A percentile compares a stretch with the other conserved stretches of the same genome.
Evolutionary conservation across 2,113 vertebrate genomes (phyloP).

Genomic region (Malurus elegans): DNA sequence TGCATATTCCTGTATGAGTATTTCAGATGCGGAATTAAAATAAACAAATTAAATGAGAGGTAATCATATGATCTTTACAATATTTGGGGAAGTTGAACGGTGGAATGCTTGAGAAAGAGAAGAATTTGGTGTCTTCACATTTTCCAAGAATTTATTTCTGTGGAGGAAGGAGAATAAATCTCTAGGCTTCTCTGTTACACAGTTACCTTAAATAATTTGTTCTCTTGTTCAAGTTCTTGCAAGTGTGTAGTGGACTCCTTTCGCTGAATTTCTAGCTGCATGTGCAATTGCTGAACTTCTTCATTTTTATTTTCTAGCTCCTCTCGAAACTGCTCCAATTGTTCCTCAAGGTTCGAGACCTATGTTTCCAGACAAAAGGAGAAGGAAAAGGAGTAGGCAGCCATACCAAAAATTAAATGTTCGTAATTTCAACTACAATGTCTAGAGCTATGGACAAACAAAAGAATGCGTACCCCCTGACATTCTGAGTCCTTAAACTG

Average conservation of each 20-base stretch:
- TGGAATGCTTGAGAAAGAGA: neutral
- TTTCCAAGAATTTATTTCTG: neutral
- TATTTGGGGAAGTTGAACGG: neutral
- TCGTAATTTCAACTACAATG: neutral
- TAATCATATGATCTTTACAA: neutral
- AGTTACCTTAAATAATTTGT: constrained; percentile 85
- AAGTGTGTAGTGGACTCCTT: constrained; percentile 89
- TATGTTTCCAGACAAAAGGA: constrained; percentile 58
- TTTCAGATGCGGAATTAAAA: neutral
- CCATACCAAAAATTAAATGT: neutral
- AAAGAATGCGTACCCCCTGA: neutral
- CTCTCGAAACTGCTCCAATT: constrained; percentile 95
- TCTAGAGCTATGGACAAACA: neutral
- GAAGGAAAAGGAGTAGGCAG: neutral
- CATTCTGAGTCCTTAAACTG: neutral
- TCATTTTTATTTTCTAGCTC: constrained; percentile 98
- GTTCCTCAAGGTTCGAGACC: constrained; percentile 95
- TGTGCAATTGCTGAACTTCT: constrained; percentile 94
- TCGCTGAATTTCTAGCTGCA: constrained; percentile 97
- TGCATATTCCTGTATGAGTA: neutral
- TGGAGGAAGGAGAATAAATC: neutral
- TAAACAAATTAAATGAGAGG: neutral
- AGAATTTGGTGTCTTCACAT: neutral
- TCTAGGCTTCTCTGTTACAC: neutral
- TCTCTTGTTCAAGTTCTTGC: constrained; percentile 85